These are phyloP conservation scores for Caenorhabditis sp. DNA, from an alignment of 2,888 invertebrate genomes.

Conservation along the genomic window DNA sequence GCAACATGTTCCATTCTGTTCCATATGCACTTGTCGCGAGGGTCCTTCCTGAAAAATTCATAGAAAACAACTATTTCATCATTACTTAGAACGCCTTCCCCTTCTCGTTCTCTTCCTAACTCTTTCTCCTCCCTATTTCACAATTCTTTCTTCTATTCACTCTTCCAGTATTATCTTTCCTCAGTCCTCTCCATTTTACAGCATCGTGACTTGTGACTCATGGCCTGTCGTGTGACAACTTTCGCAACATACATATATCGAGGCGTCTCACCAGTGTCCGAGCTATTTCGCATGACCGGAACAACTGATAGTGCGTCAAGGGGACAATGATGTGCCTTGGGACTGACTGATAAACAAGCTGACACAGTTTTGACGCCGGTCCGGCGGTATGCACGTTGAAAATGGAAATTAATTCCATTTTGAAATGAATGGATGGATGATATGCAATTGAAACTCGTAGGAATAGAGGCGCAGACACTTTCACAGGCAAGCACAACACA, in stretches of 20 bases:
- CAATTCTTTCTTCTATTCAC: background rate
- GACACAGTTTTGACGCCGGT: conserved; percentile 44
- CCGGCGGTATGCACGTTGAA: too few species aligned
- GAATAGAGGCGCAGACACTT: conserved; percentile 16
- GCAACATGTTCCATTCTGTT: conserved; percentile 24
- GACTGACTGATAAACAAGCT: conserved; percentile 31
- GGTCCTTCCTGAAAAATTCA: background rate
- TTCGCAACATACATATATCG: too few species aligned
- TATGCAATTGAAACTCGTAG: background rate
- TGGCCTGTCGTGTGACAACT: conserved; percentile 44
- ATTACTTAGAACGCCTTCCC: conserved; percentile 1
- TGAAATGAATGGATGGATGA: background rate
- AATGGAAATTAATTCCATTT: too few species aligned
- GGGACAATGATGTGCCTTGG: background rate
- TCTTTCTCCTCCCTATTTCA: background rate
- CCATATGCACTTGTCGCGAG: conserved; percentile 15
- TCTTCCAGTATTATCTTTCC: conserved; percentile 33
- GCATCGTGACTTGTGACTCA: conserved; percentile 56
- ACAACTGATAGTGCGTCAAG: conserved; percentile 41
- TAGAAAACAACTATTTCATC: conserved; percentile 32
- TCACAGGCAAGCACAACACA: conserved; percentile 11
- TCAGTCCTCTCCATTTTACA: conserved; percentile 39
- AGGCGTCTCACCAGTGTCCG: too few species aligned
- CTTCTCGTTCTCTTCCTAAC: background rate
- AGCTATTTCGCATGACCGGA: conserved; percentile 29